Conservation (phyloP, 2,888 invertebrate genomes). For the Macaria liturata region DNA sequence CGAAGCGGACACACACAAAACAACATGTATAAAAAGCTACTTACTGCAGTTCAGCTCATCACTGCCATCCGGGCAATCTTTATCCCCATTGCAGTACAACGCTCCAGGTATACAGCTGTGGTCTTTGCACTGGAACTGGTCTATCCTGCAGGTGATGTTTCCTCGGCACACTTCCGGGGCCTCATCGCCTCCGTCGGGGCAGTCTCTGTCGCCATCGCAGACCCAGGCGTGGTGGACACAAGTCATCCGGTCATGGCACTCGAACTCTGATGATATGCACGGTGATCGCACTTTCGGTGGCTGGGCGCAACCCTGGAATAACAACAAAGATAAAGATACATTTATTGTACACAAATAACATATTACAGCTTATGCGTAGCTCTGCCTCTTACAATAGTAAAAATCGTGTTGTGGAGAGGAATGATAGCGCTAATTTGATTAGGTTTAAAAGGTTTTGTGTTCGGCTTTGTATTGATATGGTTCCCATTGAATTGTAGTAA, state of each 20-base stretch:
- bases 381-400: too few relatives aligned
- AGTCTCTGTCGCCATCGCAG: conserved; percentile 93
- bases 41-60: conserved; percentile 93
- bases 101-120: conserved; percentile 91
- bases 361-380: too few relatives aligned
- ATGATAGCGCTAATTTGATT: too few relatives aligned
- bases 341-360: too few relatives aligned
- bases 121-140: conserved; percentile 94
- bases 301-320: conserved; percentile 84
- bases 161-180: conserved; percentile 84
- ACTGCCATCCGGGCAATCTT: conserved; percentile 92
- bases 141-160: conserved; percentile 90
- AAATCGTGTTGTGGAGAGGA: too few relatives aligned
- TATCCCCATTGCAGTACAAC: conserved; percentile 90
- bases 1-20: too few relatives aligned
- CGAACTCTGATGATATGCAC: conserved; percentile 89
- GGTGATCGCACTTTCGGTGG: conserved; percentile 81
- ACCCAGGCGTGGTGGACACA: conserved; percentile 92
- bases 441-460: too few relatives aligned
- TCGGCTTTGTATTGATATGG: too few relatives aligned
- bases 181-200: conserved; percentile 92
- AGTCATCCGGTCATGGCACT: conserved; percentile 90
- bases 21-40: conserved; percentile 42
- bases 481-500: too few relatives aligned
- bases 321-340: too few relatives aligned